Evolutionary conservation across 2,797 vertebrate species (phyloP), one percentile per base, ranked within the genome.

Genomic region (Diglossa cyanea): DNA sequence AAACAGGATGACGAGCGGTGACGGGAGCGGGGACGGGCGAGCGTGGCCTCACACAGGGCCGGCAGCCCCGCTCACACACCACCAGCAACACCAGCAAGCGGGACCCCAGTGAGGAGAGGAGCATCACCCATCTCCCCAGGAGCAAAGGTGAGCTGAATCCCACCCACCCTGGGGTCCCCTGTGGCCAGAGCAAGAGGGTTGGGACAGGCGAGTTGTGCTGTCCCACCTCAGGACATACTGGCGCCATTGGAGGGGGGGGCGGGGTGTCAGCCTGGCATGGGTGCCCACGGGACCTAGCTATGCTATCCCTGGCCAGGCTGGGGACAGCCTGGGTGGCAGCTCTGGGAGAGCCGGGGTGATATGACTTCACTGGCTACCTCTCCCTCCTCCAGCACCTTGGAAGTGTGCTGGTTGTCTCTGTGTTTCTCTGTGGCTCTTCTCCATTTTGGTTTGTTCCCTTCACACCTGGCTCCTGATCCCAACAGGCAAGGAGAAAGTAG

Each of bases 1-100:
- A 94, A 95, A 95, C 95, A 95, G 58, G 50, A 73, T 94, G 94
- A 96, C 60, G 33, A 92, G 79, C 1, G 67, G 81, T 94, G 94
- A 94, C 25, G 19, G 82, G 66, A 30, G 24, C 2, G 0, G n/a
- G 75, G 71, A 82, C 70, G 39, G 60, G 88, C 40, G 74, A 93
- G 68, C 0, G 9, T 70, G 84, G 91, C 86, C 62, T 58, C 12
- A 44, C 18, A 6, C 40, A 4, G 57, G 39, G 40, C 78, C 0
- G 0, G 50, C 82, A 89, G 75, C 71, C 86, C 67, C 26, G 1
- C 37, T 23, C 71, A 35, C 35, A 14, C 51, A 9, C 12, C 9
- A n/a, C 51, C 40, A 96, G 60, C 9, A 2, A 30, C 31, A 1
- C 39, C 0, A 5, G 60, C 3, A 0, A 73, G 70, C 33, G 9